Percentiles rank a stretch among this genome's conserved stretches.
Evolutionary conservation across 2,113 vertebrate genomes (phyloP).

Genomic region (Orientallactaga bullata): DNA sequence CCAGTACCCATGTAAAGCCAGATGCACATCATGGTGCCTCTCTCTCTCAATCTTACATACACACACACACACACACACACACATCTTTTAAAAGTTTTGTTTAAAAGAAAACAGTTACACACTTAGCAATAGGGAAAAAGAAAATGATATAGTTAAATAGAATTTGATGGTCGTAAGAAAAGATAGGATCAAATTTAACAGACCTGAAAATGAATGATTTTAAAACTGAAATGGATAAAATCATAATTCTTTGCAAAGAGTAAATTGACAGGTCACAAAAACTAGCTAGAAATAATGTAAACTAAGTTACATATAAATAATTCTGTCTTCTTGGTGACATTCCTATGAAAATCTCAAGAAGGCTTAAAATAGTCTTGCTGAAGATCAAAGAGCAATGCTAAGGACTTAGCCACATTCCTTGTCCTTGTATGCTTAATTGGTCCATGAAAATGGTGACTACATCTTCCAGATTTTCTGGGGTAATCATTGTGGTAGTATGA

Average conservation of each 20-base stretch:
- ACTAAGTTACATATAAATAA: slow-evolving; percentile 50
- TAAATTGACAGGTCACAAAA: slow-evolving; percentile 6
- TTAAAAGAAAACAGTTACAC: not conserved
- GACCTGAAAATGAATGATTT: slow-evolving; percentile 43
- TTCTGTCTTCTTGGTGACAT: not conserved
- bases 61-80: too few relatives aligned
- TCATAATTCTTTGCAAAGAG: not conserved
- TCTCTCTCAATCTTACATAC: too few relatives aligned
- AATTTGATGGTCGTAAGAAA: slow-evolving; percentile 31
- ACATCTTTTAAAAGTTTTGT: too few relatives aligned
- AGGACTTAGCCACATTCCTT: not conserved
- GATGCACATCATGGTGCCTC: too few relatives aligned
- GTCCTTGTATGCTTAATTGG: slow-evolving; percentile 41
- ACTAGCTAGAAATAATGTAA: slow-evolving; percentile 6
- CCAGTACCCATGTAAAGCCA: too few relatives aligned
- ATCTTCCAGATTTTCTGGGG: slow-evolving; percentile 11
- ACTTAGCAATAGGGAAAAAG: not conserved
- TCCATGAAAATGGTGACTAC: slow-evolving; percentile 22
- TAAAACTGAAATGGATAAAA: slow-evolving; percentile 19
- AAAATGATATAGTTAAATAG: slow-evolving; percentile 10
- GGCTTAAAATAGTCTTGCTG: slow-evolving; percentile 37
- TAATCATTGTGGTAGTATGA: not conserved
- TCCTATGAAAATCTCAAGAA: slow-evolving; percentile 26
- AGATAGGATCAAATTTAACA: not conserved
- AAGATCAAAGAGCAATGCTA: not conserved